Base-by-base conservation (phyloP, 2,113 vertebrate genomes). In the Cyprinodon tularosa region DNA sequence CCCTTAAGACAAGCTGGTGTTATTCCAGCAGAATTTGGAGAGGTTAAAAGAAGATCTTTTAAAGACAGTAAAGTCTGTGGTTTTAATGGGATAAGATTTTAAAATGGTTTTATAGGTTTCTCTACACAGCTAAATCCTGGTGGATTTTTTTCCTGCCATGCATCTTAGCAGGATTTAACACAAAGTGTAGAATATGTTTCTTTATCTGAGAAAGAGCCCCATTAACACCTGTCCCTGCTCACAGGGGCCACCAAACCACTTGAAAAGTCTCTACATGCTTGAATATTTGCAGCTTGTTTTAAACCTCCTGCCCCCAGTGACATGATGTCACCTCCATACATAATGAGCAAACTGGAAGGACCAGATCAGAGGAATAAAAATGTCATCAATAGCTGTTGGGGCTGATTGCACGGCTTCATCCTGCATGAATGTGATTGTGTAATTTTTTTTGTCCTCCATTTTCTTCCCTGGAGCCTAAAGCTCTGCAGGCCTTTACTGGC, bases 321-420 rank as follows among this genome's bases (percentile, higher is more conserved):
- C 2, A 57, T 75, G 17, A 29, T 20, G 2, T 53, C 48, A 67
- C 11, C 38, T n/a, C 72, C 36, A 48, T 0, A 50, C 47, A 61
- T 68, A 44, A 74, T 68, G 36, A 85, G 57, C 3, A 67, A 89
- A 82, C 76, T 74, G 84, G 87, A 72, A 68, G 50, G 62, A 83
- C 80, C 0, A 66, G 84, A 40, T 83, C 1, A 44, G 4, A 65
- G 66, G 44, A 57, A 17, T 69, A 59, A 85, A 80, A 64, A 69
- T 60, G 76, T 74, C 77, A 81, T 47, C 29, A 20, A 37, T 17
- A 74, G 74, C 17, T 53, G 71, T 17, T 36, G 42, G 48, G 44
- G 65, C 57, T 82, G 37, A 45, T 45, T 62, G 45, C 53, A 47
- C 20, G 68, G 65, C 67, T 44, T 75, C 39, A 66, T 62, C 45